These are phyloP conservation scores for Cydia pomonella DNA, from an alignment of 1,140 invertebrate genomes.

Conservation along the genomic window DNA sequence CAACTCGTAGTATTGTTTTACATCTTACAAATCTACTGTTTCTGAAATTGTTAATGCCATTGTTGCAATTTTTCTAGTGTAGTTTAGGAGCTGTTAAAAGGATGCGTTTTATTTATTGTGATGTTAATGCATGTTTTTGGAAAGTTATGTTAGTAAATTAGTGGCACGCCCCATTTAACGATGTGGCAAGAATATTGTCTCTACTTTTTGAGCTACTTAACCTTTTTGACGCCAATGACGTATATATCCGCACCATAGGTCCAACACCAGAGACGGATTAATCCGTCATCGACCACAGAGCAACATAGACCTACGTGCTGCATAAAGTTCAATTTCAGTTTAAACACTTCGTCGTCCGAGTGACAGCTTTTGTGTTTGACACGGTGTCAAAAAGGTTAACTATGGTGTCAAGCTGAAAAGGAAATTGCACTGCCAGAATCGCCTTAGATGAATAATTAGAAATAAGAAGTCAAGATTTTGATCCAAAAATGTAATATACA, in stretches of 20 bases:
- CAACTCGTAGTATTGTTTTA: background rate
- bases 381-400: too few species aligned
- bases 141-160: background rate
- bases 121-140: background rate
- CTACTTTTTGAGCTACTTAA: constrained; percentile 39
- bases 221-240: too few species aligned
- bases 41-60: constrained; percentile 15
- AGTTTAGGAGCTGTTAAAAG: background rate
- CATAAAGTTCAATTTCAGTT: too few species aligned
- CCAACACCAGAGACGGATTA: too few species aligned
- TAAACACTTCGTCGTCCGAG: too few species aligned
- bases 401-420: background rate
- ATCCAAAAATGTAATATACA: constrained; percentile 74
- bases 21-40: background rate
- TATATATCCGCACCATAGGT: too few species aligned
- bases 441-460: constrained; percentile 34
- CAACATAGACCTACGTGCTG: too few species aligned
- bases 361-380: too few species aligned
- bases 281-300: too few species aligned
- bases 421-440: background rate
- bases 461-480: constrained; percentile 47
- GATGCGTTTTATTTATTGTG: background rate
- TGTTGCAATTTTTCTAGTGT: background rate
- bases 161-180: background rate
- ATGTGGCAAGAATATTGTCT: constrained; percentile 39